Conservation (phyloP, 2,797 vertebrate genomes). For the Spheniscus humboldti region DNA sequence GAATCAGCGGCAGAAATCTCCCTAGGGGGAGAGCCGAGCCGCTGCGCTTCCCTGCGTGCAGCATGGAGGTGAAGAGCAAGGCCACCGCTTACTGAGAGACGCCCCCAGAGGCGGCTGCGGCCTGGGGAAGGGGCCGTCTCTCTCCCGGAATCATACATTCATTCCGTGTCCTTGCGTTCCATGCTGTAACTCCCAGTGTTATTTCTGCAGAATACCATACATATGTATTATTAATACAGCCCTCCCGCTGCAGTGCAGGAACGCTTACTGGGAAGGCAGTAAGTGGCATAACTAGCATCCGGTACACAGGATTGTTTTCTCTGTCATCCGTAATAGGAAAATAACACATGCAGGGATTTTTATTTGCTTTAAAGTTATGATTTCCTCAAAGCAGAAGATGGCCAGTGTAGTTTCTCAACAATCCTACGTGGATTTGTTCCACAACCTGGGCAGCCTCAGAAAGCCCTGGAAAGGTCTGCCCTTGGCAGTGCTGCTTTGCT, state of each 20-base stretch:
- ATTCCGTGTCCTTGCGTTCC: no score
- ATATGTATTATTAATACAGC: accelerated
- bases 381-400: background rate
- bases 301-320: background rate
- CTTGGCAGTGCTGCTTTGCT: background rate
- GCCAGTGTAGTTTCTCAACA: background rate
- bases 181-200: accelerated
- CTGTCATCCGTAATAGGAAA: background rate
- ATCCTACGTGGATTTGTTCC: background rate
- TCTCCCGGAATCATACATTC: accelerated
- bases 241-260: background rate
- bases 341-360: background rate
- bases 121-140: accelerated
- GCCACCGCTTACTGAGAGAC: accelerated
- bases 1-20: accelerated
- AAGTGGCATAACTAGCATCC: background rate
- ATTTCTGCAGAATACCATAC: background rate
- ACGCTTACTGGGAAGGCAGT: no score
- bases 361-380: background rate
- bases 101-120: background rate
- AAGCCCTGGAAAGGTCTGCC: background rate
- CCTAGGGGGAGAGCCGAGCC: accelerated
- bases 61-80: accelerated
- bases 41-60: background rate
- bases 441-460: accelerated